These are phyloP conservation scores for Connochaetes taurinus DNA, from an alignment of 2,113 vertebrate genomes.

Conservation along the genomic window DNA sequence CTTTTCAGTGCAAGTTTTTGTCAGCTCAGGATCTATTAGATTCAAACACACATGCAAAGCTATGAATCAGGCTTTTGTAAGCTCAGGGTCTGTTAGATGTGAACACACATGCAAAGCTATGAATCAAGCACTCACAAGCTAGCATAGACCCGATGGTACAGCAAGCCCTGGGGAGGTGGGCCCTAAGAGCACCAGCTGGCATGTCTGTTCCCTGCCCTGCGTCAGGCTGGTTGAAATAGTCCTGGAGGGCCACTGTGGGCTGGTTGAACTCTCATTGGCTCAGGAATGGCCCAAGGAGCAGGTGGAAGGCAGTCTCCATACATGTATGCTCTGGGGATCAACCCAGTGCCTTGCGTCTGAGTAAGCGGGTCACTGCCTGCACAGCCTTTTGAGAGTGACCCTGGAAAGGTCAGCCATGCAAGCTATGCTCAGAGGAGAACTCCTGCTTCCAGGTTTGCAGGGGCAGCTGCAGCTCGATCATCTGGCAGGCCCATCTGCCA, in stretches of 20 bases:
- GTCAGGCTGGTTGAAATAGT: not conserved
- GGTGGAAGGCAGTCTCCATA: not conserved
- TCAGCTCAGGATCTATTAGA: not conserved
- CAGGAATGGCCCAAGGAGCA: rapidly evolving
- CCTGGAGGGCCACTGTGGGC: not conserved
- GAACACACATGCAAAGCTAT: not conserved
- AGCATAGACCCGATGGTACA: not conserved
- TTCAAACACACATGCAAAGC: not conserved
- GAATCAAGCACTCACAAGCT: not conserved
- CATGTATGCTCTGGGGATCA: not conserved
- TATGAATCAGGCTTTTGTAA: not conserved
- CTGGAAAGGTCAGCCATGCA: not conserved
- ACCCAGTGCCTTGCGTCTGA: not conserved
- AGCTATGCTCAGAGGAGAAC: not conserved
- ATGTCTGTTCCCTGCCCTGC: not conserved
- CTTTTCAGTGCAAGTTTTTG: not conserved
- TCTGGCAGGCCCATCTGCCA: not conserved
- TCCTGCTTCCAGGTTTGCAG: not conserved
- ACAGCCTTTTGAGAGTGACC: not conserved
- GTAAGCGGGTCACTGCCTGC: not conserved
- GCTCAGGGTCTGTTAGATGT: not conserved
- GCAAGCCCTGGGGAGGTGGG: not conserved
- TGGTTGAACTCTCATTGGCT: not conserved
- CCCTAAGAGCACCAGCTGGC: too few relatives aligned
- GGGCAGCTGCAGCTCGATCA: not conserved